Percentiles rank a stretch among this genome's conserved stretches.
Evolutionary conservation across 2,797 vertebrate genomes (phyloP).

Genomic region (Denticeps clupeoides): DNA sequence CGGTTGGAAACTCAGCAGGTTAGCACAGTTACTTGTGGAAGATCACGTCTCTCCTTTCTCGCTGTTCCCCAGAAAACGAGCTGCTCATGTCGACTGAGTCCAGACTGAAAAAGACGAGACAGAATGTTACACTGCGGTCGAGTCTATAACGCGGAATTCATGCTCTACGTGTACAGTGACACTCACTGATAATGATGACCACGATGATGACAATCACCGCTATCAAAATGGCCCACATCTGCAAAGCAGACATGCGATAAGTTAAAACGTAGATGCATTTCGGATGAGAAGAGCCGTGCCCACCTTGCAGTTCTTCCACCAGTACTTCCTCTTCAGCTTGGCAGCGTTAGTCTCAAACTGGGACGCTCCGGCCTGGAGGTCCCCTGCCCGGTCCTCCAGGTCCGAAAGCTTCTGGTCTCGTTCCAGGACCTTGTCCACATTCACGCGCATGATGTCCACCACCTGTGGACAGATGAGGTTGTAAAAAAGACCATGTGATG

Average conservation of each 20-base stretch:
- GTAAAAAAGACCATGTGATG: background rate
- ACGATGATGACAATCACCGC: slow-evolving; percentile 34
- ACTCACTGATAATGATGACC: slow-evolving; percentile 37
- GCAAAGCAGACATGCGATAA: too few species aligned
- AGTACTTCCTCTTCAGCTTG: slow-evolving; percentile 70
- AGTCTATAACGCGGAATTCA: too few species aligned
- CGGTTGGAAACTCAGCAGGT: slow-evolving; percentile 35
- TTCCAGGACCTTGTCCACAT: slow-evolving; percentile 67
- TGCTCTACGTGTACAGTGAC: too few species aligned
- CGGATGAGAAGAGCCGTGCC: too few species aligned
- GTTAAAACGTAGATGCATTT: too few species aligned
- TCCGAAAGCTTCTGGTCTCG: slow-evolving; percentile 65
- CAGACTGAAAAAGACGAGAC: slow-evolving; percentile 28
- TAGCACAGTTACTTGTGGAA: slow-evolving; percentile 27
- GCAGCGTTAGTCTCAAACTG: slow-evolving; percentile 71
- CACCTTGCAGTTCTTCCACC: slow-evolving; percentile 72
- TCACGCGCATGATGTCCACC: slow-evolving; percentile 70
- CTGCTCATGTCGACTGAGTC: too few species aligned
- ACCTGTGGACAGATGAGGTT: slow-evolving; percentile 48
- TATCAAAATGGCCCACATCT: slow-evolving; percentile 47
- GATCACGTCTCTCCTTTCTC: slow-evolving; percentile 3
- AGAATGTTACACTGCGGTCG: too few species aligned
- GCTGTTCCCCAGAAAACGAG: too few species aligned
- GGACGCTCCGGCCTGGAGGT: slow-evolving; percentile 66
- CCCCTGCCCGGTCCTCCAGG: slow-evolving; percentile 62